phyloP scores from a whole-genome alignment of 2,113 vertebrate species.

The Eira barbara region DNA sequence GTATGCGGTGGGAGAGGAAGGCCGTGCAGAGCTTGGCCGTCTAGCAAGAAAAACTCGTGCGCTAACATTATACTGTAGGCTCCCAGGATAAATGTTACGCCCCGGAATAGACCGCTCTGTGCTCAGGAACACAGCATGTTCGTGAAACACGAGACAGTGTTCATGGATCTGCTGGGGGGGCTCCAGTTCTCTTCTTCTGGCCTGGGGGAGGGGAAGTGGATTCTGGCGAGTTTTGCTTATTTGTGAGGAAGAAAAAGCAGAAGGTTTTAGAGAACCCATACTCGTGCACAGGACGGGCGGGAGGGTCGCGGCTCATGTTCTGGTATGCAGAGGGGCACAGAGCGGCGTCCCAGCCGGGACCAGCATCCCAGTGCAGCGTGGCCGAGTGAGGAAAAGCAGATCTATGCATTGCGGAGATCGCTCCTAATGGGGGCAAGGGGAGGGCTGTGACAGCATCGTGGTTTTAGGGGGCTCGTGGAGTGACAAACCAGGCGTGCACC shows the following conservation, averaged over 20 bases:
- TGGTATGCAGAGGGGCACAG: no score
- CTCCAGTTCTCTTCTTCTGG: not conserved
- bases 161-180: not conserved
- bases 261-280: not conserved
- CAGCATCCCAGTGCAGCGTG: not conserved
- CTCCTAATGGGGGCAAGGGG: not conserved
- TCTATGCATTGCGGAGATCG: fast-evolving
- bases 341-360: fast-evolving
- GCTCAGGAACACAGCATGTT: not conserved
- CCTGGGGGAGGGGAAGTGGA: not conserved
- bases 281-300: not conserved
- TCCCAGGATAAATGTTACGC: not conserved
- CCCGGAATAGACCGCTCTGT: fast-evolving
- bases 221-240: not conserved
- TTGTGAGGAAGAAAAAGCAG: not conserved
- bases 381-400: not conserved
- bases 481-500: no score
- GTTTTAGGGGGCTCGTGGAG: not conserved
- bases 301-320: fast-evolving
- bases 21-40: fast-evolving
- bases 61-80: fast-evolving
- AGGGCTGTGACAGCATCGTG: not conserved
- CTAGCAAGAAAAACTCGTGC: not conserved
- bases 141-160: fast-evolving
- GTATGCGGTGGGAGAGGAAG: fast-evolving